A percentile compares a stretch with the other conserved stretches of the same genome.
Conservation (phyloP, 35 echinoderm and acorn worm species). For the Apostichopus parvimensis region DNA sequence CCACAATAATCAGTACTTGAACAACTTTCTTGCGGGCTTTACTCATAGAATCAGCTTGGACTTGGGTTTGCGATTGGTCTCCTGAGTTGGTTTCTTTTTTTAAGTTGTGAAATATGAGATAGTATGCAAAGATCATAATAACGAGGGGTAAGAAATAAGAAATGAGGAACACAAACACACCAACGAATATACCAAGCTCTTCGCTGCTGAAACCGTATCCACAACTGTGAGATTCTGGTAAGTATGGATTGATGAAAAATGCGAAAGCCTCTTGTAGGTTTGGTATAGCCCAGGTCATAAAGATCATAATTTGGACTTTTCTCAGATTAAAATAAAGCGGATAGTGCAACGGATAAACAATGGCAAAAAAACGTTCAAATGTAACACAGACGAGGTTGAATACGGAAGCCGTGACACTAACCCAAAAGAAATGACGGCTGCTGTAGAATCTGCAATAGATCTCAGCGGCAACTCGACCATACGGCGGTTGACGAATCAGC, state of each 20-base stretch:
- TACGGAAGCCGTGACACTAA: slow-evolving; percentile 91
- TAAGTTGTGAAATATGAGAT: slow-evolving; percentile 68
- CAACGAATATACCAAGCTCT: slow-evolving; percentile 47
- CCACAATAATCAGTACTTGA: slow-evolving; percentile 76
- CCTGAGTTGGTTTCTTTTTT: slow-evolving; percentile 45
- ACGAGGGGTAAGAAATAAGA: slow-evolving; percentile 92
- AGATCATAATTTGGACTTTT: slow-evolving; percentile 67
- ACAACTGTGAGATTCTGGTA: slow-evolving; percentile 50
- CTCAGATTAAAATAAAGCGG: slow-evolving; percentile 64
- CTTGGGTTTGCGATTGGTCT: slow-evolving; percentile 5
- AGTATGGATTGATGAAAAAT: slow-evolving; percentile 75
- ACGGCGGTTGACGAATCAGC: slow-evolving; percentile 30
- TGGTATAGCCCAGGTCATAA: slow-evolving; percentile 67
- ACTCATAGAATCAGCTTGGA: slow-evolving; percentile 64
- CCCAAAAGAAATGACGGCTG: slow-evolving; percentile 85
- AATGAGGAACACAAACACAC: slow-evolving; percentile 73
- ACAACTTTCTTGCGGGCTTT: slow-evolving; percentile 81
- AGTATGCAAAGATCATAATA: slow-evolving; percentile 88
- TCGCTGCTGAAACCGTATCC: slow-evolving; percentile 55
- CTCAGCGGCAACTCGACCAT: slow-evolving; percentile 53
- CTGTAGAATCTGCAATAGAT: slow-evolving; percentile 78
- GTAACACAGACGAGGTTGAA: slow-evolving; percentile 94
- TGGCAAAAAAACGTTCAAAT: slow-evolving; percentile 82
- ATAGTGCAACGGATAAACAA: slow-evolving; percentile 86
- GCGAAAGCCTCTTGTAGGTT: slow-evolving; percentile 78